Percentiles rank a stretch among this genome's conserved stretches.
Evolutionary conservation across 2,888 invertebrate genomes (phyloP).

Genomic region (Spilarctia lutea): DNA sequence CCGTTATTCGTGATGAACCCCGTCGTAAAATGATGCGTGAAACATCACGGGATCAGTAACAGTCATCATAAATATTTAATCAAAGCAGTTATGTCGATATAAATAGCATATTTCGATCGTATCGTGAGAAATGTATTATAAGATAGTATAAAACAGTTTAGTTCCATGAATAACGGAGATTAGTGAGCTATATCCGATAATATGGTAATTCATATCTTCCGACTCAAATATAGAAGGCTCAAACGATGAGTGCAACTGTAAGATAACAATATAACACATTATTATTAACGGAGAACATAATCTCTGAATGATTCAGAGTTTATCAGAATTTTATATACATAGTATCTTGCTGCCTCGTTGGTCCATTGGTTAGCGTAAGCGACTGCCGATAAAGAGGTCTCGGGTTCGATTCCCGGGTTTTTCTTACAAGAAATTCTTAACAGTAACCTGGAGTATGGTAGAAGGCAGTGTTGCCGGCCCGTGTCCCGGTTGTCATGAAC

Average conservation of each 20-base stretch:
- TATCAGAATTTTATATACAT: background rate
- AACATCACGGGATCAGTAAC: constrained; percentile 22
- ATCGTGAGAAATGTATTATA: constrained; percentile 48
- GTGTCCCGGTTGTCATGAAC: too few species aligned
- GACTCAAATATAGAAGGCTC: constrained; percentile 15
- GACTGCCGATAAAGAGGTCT: too few species aligned
- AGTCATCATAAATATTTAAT: constrained; percentile 32
- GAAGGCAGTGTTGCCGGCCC: too few species aligned
- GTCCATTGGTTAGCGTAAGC: too few species aligned
- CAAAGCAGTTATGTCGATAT: constrained; percentile 25
- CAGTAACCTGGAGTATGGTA: too few species aligned
- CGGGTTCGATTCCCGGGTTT: too few species aligned
- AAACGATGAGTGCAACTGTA: background rate
- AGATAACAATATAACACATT: background rate
- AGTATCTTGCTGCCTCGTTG: too few species aligned
- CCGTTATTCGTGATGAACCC: constrained; percentile 18
- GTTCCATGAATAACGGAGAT: constrained; percentile 39
- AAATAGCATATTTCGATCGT: constrained; percentile 48
- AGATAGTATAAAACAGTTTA: constrained; percentile 25
- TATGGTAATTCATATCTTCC: constrained; percentile 31
- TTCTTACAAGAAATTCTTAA: too few species aligned
- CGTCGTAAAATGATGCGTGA: constrained; percentile 26
- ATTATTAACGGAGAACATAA: constrained; percentile 3
- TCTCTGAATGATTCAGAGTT: background rate
- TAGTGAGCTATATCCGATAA: constrained; percentile 39